phyloP scores from a whole-genome alignment of 2,888 invertebrate genomes.

The Loripinus fragilis region DNA sequence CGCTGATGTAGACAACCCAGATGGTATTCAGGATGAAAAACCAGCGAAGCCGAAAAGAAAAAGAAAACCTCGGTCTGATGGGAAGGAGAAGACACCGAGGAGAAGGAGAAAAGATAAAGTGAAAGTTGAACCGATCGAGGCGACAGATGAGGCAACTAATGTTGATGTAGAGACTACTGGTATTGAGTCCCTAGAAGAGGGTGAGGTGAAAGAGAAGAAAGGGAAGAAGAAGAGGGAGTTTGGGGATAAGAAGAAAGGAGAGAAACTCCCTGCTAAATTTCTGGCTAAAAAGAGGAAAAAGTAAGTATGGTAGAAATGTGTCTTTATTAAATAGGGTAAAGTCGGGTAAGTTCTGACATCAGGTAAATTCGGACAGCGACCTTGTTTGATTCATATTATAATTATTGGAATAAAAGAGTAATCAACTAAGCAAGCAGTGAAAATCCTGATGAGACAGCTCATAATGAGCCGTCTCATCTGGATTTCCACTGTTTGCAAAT shows the following conservation, averaged over 20 bases:
- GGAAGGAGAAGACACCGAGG: slow-evolving; percentile 54
- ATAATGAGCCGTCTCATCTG: too few relatives aligned
- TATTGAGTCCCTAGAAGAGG: slow-evolving; percentile 49
- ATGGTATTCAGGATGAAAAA: slow-evolving; percentile 48
- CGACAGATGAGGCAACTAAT: slow-evolving; percentile 4
- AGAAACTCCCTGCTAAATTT: slow-evolving; percentile 60
- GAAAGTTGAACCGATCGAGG: slow-evolving; percentile 22
- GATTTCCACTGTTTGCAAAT: too few relatives aligned
- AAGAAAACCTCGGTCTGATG: slow-evolving; percentile 57
- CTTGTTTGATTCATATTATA: too few relatives aligned
- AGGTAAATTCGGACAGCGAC: too few relatives aligned
- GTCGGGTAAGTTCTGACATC: too few relatives aligned
- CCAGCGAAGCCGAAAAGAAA: slow-evolving; percentile 53
- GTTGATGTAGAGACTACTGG: slow-evolving; percentile 38
- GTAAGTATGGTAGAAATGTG: too few relatives aligned
- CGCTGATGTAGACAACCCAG: slow-evolving; percentile 61
- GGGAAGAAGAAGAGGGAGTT: slow-evolving; percentile 58
- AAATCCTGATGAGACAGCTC: too few relatives aligned
- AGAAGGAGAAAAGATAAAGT: slow-evolving; percentile 64
- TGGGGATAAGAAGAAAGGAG: slow-evolving; percentile 63
- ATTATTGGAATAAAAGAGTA: too few relatives aligned
- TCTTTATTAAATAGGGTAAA: too few relatives aligned
- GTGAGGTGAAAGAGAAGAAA: slow-evolving; percentile 55
- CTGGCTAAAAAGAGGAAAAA: slow-evolving; percentile 69
- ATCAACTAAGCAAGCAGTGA: too few relatives aligned